Percentiles rank a stretch among this genome's conserved stretches.
These are phyloP conservation scores for Ethmia dodecea DNA, from an alignment of 2,888 invertebrate species.

Conservation along the genomic window DNA sequence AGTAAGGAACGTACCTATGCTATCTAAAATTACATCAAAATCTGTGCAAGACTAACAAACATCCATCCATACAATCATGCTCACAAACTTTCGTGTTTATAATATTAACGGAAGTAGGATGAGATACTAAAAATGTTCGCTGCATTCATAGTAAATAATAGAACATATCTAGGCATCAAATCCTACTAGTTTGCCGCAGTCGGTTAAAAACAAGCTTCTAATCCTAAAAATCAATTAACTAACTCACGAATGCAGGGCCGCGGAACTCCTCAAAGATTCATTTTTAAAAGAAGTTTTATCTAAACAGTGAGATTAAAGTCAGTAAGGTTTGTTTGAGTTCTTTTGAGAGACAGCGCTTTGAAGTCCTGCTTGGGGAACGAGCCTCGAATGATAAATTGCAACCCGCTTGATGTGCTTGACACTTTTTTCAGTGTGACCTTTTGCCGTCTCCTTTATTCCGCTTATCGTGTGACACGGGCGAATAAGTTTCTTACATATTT, in stretches of 20 bases:
- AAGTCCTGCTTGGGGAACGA: conserved; percentile 43
- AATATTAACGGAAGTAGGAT: no score
- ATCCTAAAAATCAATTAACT: conserved; percentile 5
- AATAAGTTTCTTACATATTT: conserved; percentile 43
- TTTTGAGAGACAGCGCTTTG: conserved; percentile 42
- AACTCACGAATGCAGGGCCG: not conserved
- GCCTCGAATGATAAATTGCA: conserved; percentile 59
- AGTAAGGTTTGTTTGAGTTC: conserved; percentile 45
- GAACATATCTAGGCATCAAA: no score
- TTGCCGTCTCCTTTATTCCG: conserved; percentile 47
- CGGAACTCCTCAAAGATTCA: conserved; percentile 4
- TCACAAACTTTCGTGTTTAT: no score
- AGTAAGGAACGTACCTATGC: no score
- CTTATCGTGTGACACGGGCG: conserved; percentile 50
- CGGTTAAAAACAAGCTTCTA: no score
- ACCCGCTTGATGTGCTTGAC: conserved; percentile 52
- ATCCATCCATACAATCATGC: no score
- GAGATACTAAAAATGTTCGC: no score
- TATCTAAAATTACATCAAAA: no score
- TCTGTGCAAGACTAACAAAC: no score
- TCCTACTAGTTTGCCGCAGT: no score
- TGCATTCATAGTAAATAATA: no score
- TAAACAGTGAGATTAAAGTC: conserved; percentile 62
- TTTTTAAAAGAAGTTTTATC: conserved; percentile 37
- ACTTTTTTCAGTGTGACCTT: conserved; percentile 49